A percentile compares a stretch with the other conserved stretches of the same genome.
These are phyloP conservation scores for Felis chaus DNA, from an alignment of 2,113 vertebrate genomes.

Conservation along the genomic window DNA sequence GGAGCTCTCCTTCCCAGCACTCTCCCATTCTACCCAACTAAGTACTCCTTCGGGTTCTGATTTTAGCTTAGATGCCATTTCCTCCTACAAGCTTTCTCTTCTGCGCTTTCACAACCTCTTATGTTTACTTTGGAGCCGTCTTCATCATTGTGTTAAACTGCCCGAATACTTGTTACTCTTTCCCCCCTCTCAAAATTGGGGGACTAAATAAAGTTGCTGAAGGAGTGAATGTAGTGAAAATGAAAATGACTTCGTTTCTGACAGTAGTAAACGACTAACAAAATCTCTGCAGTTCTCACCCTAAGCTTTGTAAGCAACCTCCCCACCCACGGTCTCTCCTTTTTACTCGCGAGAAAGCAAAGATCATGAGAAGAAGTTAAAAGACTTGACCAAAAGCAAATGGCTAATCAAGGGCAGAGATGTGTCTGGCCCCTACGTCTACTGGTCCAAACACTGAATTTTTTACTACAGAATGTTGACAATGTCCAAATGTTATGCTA, in stretches of 20 bases:
- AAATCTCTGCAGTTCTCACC: not conserved
- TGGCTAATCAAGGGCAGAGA: not conserved
- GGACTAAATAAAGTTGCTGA: not conserved
- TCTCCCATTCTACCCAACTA: not conserved
- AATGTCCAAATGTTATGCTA: not conserved
- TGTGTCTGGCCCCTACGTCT: not conserved
- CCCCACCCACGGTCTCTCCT: not conserved
- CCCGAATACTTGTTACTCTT: not conserved
- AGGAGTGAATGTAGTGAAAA: slow-evolving; percentile 12
- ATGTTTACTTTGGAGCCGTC: not conserved
- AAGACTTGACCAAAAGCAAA: not conserved
- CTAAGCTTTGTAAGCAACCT: not conserved
- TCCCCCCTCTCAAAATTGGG: slow-evolving; percentile 2
- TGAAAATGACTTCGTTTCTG: not conserved
- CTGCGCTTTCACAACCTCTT: not conserved
- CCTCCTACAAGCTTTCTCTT: not conserved
- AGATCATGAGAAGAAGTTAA: not conserved
- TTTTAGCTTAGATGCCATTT: not conserved
- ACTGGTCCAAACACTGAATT: not conserved
- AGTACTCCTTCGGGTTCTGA: not conserved
- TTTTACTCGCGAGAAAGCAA: not conserved
- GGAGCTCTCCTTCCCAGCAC: not conserved
- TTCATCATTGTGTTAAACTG: not conserved
- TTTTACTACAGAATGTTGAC: not conserved
- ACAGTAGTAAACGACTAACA: not conserved